These are phyloP conservation scores for Hoplias malabaricus DNA, from an alignment of 2,113 vertebrate species.

Conservation along the genomic window DNA sequence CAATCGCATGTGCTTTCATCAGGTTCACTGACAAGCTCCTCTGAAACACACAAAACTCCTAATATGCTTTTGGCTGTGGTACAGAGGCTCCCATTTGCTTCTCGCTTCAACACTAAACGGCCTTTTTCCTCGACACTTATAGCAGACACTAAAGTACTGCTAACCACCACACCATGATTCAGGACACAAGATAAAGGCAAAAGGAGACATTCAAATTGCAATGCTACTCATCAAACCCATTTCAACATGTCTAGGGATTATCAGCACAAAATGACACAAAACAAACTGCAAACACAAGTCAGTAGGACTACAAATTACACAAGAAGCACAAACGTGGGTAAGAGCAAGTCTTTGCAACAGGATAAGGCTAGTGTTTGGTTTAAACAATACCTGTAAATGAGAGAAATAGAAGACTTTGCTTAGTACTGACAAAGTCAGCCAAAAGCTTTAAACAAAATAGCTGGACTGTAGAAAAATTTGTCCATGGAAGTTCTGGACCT, in stretches of 20 bases:
- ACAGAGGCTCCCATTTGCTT: constrained; percentile 24
- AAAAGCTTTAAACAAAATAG: too few species aligned
- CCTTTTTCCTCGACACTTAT: not conserved
- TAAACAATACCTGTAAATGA: too few species aligned
- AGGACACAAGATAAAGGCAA: not conserved
- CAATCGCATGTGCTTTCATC: constrained; percentile 60
- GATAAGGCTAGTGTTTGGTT: too few species aligned
- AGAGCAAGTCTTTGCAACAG: too few species aligned
- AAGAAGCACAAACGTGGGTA: not conserved
- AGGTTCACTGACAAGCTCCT: constrained; percentile 57
- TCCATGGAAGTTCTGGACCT: too few species aligned
- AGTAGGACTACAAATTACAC: too few species aligned
- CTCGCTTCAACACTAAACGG: constrained; percentile 10
- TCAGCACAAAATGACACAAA: not conserved
- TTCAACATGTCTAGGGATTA: not conserved
- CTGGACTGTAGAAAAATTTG: too few species aligned
- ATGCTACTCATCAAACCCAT: not conserved
- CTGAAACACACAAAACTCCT: constrained; percentile 27
- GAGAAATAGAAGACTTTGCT: too few species aligned
- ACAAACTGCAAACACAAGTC: not conserved
- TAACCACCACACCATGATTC: constrained; percentile 1
- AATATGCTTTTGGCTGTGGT: constrained; percentile 23
- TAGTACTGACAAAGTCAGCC: too few species aligned
- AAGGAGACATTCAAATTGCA: not conserved
- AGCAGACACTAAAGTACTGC: not conserved